These are phyloP conservation scores for Drosophila murphyi DNA, from an alignment of 1,140 invertebrate genomes.

Conservation along the genomic window DNA sequence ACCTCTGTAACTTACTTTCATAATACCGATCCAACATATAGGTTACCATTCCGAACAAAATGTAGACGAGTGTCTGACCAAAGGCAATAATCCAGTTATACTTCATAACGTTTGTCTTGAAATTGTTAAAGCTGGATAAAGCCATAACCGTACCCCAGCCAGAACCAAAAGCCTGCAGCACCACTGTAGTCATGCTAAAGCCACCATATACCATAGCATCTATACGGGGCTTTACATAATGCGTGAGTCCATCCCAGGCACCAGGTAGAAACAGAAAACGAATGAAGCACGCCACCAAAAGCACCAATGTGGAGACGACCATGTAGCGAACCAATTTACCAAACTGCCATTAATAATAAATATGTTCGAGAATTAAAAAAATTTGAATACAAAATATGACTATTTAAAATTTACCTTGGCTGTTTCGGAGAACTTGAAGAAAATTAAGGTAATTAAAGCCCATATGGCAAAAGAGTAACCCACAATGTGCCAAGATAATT, in stretches of 20 bases:
- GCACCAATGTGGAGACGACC: conserved; percentile 32
- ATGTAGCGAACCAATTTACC: conserved; percentile 57
- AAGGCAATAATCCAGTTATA: conserved; percentile 72
- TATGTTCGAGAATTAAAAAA: too few relatives aligned
- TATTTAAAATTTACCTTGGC: conserved; percentile 32
- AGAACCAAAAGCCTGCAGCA: conserved; percentile 89
- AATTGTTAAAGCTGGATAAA: conserved; percentile 95
- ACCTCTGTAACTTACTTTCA: conserved; percentile 11
- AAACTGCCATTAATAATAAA: conserved; percentile 39
- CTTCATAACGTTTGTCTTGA: conserved; percentile 89
- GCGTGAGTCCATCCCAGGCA: conserved; percentile 90
- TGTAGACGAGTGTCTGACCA: conserved; percentile 59
- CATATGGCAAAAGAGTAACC: conserved; percentile 42
- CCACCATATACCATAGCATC: conserved; percentile 20
- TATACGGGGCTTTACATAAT: conserved; percentile 89
- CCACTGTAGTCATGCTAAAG: conserved; percentile 34
- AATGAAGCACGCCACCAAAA: conserved; percentile 51
- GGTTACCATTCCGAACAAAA: conserved; percentile 59
- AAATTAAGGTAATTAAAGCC: conserved; percentile 50
- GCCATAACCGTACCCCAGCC: conserved; percentile 96
- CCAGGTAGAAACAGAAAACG: conserved; percentile 87
- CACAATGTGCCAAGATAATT: conserved; percentile 52
- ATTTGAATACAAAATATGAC: neutral
- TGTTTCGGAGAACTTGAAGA: conserved; percentile 63
- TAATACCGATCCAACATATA: conserved; percentile 54